Conservation (phyloP, 2,888 invertebrate genomes). For the Rutpela maculata region DNA sequence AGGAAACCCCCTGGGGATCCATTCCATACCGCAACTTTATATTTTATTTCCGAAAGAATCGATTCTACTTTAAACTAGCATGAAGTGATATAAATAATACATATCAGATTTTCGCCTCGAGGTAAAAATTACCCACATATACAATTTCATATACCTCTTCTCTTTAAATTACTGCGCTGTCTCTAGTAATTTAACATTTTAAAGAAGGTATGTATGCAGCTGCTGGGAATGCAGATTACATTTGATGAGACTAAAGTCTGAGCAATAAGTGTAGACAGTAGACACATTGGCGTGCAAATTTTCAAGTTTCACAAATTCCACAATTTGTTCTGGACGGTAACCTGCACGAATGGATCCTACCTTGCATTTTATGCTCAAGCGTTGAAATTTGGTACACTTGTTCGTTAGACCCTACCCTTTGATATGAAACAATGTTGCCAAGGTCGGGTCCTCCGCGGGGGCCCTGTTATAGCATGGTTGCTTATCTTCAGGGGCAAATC, state of each 20-base stretch:
- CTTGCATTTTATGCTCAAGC: too few species aligned
- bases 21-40: background rate
- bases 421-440: too few species aligned
- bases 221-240: background rate
- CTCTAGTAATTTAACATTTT: background rate
- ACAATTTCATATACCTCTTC: background rate
- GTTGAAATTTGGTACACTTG: too few species aligned
- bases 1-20: background rate
- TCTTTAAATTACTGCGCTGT: background rate
- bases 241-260: background rate
- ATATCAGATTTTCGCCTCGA: background rate
- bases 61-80: background rate
- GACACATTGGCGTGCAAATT: too few species aligned
- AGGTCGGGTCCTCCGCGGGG: too few species aligned
- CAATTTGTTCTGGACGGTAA: too few species aligned
- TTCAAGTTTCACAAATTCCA: too few species aligned
- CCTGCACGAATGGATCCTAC: too few species aligned
- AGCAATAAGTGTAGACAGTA: too few species aligned
- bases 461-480: too few species aligned
- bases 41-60: background rate
- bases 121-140: background rate
- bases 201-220: background rate
- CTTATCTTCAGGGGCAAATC: too few species aligned
- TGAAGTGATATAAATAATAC: background rate
- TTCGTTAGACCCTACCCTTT: too few species aligned